phyloP scores from a whole-genome alignment of 2,888 invertebrate species.

The Neria commutata region DNA sequence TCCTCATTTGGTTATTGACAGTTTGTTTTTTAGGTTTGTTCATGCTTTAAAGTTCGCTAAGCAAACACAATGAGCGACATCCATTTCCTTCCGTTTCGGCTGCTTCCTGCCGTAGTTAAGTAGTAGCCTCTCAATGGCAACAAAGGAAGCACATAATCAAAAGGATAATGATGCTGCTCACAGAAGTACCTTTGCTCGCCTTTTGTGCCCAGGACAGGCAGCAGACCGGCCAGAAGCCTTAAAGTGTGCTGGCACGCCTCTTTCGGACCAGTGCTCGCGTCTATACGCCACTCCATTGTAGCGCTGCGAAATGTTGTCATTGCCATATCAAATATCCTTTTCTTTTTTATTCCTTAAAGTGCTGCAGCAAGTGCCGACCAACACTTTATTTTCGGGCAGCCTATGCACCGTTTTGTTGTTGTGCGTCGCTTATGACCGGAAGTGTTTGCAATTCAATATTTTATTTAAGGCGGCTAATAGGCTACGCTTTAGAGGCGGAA shows the following conservation, averaged over 20 bases:
- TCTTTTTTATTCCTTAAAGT: neutral
- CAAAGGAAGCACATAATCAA: neutral
- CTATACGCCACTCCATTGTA: too few relatives aligned
- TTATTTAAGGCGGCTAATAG: neutral
- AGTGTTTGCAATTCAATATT: slow-evolving; percentile 14
- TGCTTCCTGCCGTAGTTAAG: neutral
- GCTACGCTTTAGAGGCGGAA: neutral
- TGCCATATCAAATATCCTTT: neutral
- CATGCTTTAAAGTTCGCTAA: slow-evolving; percentile 34
- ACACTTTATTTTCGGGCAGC: neutral
- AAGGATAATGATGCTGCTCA: slow-evolving; percentile 1
- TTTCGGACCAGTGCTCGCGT: neutral
- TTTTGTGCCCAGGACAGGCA: neutral
- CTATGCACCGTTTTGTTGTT: neutral
- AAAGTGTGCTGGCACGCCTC: neutral
- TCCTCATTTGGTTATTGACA: neutral
- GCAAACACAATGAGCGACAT: slow-evolving; percentile 34
- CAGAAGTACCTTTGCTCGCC: neutral
- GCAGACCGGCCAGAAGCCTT: neutral
- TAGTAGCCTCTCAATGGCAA: neutral
- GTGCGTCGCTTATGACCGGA: slow-evolving; percentile 12
- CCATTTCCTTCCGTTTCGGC: neutral
- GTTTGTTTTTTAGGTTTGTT: too few relatives aligned
- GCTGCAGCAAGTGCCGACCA: too few relatives aligned
- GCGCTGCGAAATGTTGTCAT: too few relatives aligned